Evolutionary conservation across 2,113 vertebrate genomes (phyloP).

Genomic region (Aspiorhynchus laticeps): DNA sequence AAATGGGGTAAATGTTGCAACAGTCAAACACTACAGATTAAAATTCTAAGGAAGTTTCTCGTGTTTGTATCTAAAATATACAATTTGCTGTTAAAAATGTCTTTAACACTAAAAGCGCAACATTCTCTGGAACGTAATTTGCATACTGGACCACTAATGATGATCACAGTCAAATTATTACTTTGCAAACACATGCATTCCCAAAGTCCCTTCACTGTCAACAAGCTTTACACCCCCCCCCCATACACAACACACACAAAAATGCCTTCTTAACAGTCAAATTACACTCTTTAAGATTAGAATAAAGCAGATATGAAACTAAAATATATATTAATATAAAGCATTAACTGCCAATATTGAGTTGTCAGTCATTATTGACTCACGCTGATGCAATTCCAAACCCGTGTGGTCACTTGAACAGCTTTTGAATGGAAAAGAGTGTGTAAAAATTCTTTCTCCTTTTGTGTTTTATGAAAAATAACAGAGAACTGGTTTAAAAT

Average conservation of each 20-base stretch:
- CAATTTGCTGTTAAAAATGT: not conserved
- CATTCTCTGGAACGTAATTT: not conserved
- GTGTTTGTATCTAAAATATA: not conserved
- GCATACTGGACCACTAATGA: not conserved
- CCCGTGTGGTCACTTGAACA: too few species aligned
- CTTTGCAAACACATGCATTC: not conserved
- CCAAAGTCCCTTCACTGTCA: not conserved
- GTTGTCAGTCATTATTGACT: not conserved
- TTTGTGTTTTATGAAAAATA: not conserved
- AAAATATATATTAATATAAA: not conserved
- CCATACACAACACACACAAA: not conserved
- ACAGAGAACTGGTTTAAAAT: not conserved
- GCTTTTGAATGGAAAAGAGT: not conserved
- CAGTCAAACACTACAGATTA: not conserved
- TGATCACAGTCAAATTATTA: not conserved
- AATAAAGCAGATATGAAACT: not conserved
- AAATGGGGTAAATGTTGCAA: not conserved
- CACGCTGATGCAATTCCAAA: not conserved
- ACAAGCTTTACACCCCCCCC: not conserved
- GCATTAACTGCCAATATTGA: not conserved
- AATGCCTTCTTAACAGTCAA: conserved; percentile 9
- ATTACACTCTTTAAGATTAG: not conserved
- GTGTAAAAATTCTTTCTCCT: not conserved
- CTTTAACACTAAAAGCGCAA: not conserved
- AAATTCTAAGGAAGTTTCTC: not conserved